Evolutionary conservation across 2,797 vertebrate species (phyloP).

Genomic region (Anas bahamensis): DNA sequence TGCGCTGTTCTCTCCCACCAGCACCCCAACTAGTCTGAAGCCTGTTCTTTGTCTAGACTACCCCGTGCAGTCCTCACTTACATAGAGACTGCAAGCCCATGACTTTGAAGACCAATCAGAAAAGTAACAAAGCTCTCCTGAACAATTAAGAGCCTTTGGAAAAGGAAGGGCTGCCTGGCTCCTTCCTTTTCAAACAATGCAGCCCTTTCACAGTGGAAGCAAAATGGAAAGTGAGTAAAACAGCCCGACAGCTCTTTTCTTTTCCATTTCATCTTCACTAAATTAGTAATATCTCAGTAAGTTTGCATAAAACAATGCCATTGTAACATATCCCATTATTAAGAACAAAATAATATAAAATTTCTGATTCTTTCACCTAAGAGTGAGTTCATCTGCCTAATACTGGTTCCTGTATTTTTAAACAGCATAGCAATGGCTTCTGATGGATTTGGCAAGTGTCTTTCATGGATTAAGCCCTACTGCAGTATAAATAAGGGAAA

Average conservation of each 20-base stretch:
- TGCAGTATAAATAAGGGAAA: background rate
- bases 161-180: background rate
- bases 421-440: background rate
- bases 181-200: slow-evolving; percentile 29
- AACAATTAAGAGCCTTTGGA: slow-evolving; percentile 33
- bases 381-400: background rate
- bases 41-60: background rate
- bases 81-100: background rate
- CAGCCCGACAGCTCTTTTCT: slow-evolving; percentile 21
- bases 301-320: background rate
- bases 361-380: background rate
- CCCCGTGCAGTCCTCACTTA: background rate
- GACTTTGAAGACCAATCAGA: background rate
- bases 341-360: background rate
- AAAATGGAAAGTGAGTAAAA: slow-evolving; percentile 6
- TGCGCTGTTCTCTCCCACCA: background rate
- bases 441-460: background rate
- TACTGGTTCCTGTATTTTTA: background rate
- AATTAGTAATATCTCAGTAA: slow-evolving; percentile 3
- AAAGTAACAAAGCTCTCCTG: background rate
- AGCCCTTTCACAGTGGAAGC: background rate
- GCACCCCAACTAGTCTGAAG: background rate
- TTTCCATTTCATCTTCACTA: background rate
- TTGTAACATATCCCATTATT: background rate
- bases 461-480: background rate